Percentiles rank a stretch among this genome's conserved stretches.
phyloP scores from a whole-genome alignment of 2,113 vertebrate species.

The Circaetus cinerascens region DNA sequence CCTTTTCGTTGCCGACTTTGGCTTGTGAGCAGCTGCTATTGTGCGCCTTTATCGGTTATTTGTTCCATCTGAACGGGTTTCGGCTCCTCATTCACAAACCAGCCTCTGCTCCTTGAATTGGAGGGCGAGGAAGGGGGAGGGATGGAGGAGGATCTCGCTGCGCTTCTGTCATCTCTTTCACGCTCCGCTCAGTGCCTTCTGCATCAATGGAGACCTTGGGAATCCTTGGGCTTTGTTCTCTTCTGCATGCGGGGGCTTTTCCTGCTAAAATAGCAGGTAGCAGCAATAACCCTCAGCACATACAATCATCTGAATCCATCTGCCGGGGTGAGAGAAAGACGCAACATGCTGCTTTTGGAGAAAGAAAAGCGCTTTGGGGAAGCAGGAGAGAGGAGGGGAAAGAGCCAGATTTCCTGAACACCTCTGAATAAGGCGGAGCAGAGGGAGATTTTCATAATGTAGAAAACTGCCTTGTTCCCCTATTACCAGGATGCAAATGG shows the following conservation, averaged over 20 bases:
- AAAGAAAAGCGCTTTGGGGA: neutral
- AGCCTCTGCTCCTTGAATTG: slow-evolving; percentile 34
- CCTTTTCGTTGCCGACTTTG: neutral
- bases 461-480: neutral
- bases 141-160: slow-evolving; percentile 15
- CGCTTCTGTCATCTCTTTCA: slow-evolving; percentile 10
- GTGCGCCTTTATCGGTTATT: slow-evolving; percentile 1
- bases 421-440: neutral
- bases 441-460: neutral
- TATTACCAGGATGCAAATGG: neutral
- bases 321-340: neutral
- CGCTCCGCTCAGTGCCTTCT: neutral
- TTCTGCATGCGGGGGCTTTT: neutral
- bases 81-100: slow-evolving; percentile 61
- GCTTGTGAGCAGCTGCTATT: neutral
- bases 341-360: neutral
- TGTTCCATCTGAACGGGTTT: slow-evolving; percentile 15
- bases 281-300: neutral
- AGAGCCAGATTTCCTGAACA: neutral
- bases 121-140: neutral
- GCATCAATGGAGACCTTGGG: slow-evolving; percentile 35
- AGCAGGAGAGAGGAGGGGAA: neutral
- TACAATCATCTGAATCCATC: neutral
- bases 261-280: slow-evolving; percentile 29
- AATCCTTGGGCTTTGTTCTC: slow-evolving; percentile 26